Evolutionary conservation across 2,888 invertebrate species (phyloP).

Genomic region (Antitype chi): DNA sequence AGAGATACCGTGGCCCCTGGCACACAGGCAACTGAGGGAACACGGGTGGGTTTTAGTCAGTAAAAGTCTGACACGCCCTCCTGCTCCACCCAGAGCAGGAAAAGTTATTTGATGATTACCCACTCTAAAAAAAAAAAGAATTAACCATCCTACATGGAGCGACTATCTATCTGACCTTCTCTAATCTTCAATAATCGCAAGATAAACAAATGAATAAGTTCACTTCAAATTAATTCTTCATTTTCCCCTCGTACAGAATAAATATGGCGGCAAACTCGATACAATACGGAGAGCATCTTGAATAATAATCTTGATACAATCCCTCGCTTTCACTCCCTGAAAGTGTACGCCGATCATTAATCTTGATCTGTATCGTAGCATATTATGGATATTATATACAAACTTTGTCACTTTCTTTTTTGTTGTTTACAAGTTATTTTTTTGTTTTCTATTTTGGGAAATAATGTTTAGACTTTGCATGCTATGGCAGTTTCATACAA

Average conservation of each 20-base stretch:
- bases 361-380: conserved; percentile 68
- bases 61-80: no score
- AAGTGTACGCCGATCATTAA: conserved; percentile 71
- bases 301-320: conserved; percentile 61
- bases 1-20: no score
- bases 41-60: no score
- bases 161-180: no score
- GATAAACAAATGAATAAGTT: background rate
- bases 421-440: conserved; percentile 33
- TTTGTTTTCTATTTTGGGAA: conserved; percentile 8
- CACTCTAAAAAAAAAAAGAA: no score
- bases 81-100: no score
- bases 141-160: no score
- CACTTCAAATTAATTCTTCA: background rate
- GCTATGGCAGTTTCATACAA: conserved; percentile 8
- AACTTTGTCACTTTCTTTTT: conserved; percentile 42
- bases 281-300: conserved; percentile 43
- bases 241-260: conserved; percentile 10
- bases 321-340: conserved; percentile 50
- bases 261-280: conserved; percentile 37
- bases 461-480: conserved; percentile 13
- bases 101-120: no score
- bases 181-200: background rate
- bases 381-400: conserved; percentile 58
- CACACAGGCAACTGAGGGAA: no score